Base-by-base conservation (phyloP, 2,797 vertebrate genomes). In the Ispidina lecontei region DNA sequence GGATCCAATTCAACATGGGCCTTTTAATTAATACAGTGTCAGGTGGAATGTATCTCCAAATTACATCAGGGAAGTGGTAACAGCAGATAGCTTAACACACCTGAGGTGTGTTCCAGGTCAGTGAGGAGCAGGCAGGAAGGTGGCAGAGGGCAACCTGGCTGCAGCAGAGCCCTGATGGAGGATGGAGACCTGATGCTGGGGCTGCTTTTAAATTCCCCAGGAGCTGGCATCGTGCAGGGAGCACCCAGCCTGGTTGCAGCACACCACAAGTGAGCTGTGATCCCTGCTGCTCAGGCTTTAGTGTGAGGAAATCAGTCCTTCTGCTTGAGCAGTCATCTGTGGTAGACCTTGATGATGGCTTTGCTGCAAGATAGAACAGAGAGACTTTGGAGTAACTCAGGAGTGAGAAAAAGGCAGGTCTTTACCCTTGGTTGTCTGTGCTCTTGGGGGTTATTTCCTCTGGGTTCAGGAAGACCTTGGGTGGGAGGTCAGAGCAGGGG, bases 181-280 rank as follows among this genome's bases (percentile, higher is more conserved):
- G 52, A 15, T 58, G 60, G 29, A 58, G 26, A 64, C 59, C 44
- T 41, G 29, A 18, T 77, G 21, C 26, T 69, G 73, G 44, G n/a
- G 3, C 22, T 78, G 63, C 22, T 81, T 65, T 93, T 51, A 33
- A 68, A 44, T 86, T 49, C 39, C 14, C 8, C 1, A 6, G 52
- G 47, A 76, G 59, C 41, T 70, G 47, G 39, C 14, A 14, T 12
- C 0, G 0, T 1, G 2, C 47, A 31, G 41, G 60, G 68, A 23
- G 9, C 21, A 23, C 10, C n/a, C 20, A 21, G 64, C 22, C 75
- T 81, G 55, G 49, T 71, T 78, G 67, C 28, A 28, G 35, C 78
- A 28, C 62, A 29, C 52, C 56, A 43, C 10, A 21, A 80, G 10
- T 39, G 49, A 91, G 63, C 41, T 49, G 31, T 63, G 64, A 39